Base-by-base conservation (phyloP, 1,140 invertebrate species). In the Cydia fagiglandana region DNA sequence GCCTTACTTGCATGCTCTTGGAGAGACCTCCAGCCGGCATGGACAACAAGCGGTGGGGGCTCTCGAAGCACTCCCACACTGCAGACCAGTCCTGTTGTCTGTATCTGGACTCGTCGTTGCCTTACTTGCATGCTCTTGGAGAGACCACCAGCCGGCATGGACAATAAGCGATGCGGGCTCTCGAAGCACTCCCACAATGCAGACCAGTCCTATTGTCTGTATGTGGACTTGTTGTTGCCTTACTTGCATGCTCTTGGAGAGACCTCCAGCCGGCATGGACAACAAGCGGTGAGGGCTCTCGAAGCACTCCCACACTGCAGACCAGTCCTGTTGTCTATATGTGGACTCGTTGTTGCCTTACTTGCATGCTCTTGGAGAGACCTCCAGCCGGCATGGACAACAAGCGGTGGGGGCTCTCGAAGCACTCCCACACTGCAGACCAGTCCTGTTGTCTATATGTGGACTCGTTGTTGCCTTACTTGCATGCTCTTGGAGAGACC, bases 11-110 rank as follows among this genome's bases (percentile, higher is more conserved):
- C 95, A 96, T 96, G 77, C 94, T 94, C 86, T 96, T 96, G 0
- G 95, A 95, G 9, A 96, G 87, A 34, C 93, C 94, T 76, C 94
- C 94, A 2, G 94, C 95, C 0, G 94, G 93, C 30, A 94, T 93
- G 0, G 94, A 94, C 24, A 96, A 83, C 45, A 96, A 82, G 12
- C 94, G 93, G 84, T 97, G 94, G 0, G 96, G 96, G 84, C 96
- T 95, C 80, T 97, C 96, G 82, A 97, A 97, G 82, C 95, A 97
- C 70, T 96, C 96, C 95, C 96, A 97, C n/a, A 97, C 94, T 12
- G 96, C 93, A 20, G 95, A 96, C 96, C 96, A 97, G 86, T 97
- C 96, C 79, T 96, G 96, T 81, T 96, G 96, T 66, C 97, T 94
- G 2, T 86, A 87, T 0, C 89, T 90, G 0, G 88, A 91, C 64